Base-by-base conservation (phyloP, 2,113 vertebrate genomes). In the Heliornis fulica region DNA sequence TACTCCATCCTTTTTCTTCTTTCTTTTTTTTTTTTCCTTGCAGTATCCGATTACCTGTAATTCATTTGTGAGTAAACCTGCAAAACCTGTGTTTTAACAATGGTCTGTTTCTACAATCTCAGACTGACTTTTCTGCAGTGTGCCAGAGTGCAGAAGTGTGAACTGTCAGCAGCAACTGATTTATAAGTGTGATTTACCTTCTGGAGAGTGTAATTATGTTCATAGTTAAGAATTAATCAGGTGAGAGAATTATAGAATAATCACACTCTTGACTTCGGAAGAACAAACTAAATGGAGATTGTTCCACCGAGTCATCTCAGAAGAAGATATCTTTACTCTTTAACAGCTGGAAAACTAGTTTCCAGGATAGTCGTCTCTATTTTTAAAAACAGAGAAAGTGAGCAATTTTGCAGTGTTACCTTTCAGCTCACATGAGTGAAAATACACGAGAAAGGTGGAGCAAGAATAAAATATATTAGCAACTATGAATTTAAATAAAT, bases 141-240 rank as follows among this genome's bases (percentile, higher is more conserved):
- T 94, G 51, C 56, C 94, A 74, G 76, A 71, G 28, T 77, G 59
- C 59, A 89, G 83, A 96, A 82, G 70, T 84, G 45, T 54, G 88
- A 97, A 95, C 93, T 98, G 98, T 97, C 98, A 98, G 95, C 90
- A 88, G 70, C 90, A 76, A 79, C 96, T 98, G 98, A 98, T 98
- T 98, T 98, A 98, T 98, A 98, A 97, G 96, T 93, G 94, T 96
- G 97, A 98, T 98, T 98, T 98, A 98, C 98, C 96, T 98, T 98
- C 98, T 96, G 97, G 95, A 97, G 98, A 96, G 95, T 96, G 97
- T 96, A 98, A 98, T 98, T 98, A 98, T 96, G 97, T 97, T 98
- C 97, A 95, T 97, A 98, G 98, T 97, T 98, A 98, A 98, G 98
- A 98, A 98, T 98, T 98, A 98, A 98, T 98, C 97, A 98, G 97